Base-by-base conservation (phyloP, 2,888 invertebrate genomes). In the Hypena proboscidalis region DNA sequence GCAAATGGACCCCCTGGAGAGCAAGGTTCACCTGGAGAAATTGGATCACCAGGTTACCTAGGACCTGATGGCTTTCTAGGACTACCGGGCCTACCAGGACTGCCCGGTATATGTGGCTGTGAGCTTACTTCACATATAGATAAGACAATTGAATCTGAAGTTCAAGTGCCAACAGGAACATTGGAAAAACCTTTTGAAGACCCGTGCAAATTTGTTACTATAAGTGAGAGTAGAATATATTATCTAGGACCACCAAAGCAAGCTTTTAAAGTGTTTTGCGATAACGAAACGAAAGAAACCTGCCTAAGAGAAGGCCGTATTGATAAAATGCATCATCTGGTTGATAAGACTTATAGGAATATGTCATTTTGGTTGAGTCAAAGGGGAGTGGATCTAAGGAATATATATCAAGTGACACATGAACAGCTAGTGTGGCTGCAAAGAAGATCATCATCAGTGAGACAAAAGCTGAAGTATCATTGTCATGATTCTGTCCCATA, bases 401-500 rank as follows among this genome's bases (percentile, higher is more conserved):
- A 35, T 6, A 7, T 49, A 7, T 43, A 52, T 17, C 9, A 45
- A 37, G 2, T 57, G 4, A 43, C 44, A 17, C 8, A 26, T 6
- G 22, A 13, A 14, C 57, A 57, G 25, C 3, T 44, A 1, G 14
- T 1, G 2, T 69, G 59, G 67, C 48, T 74, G 1, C 60, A 60
- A 30, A 3, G 30, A 3, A 23, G 36, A 4, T 63, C 71, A 0
- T 22, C n/a, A 0, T 42, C 23, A 6, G 64, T 58, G 2, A 58
- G 40, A 5, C 58, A 67, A 47, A 65, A 21, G 0, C 43, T 75
- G 8, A 58, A 57, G 35, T 68, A 62, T 15, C 47, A 71, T 22
- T 74, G 74, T 14, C 15, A 50, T 0, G 53, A 74, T 13, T 67
- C 68, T 0, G 47, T 43, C 7, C 58, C 66, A 0, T 50, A 49